Evolutionary conservation across 2,888 invertebrate genomes (phyloP), one percentile per base, ranked within the genome.

Genomic region (Cistogaster globosa): DNA sequence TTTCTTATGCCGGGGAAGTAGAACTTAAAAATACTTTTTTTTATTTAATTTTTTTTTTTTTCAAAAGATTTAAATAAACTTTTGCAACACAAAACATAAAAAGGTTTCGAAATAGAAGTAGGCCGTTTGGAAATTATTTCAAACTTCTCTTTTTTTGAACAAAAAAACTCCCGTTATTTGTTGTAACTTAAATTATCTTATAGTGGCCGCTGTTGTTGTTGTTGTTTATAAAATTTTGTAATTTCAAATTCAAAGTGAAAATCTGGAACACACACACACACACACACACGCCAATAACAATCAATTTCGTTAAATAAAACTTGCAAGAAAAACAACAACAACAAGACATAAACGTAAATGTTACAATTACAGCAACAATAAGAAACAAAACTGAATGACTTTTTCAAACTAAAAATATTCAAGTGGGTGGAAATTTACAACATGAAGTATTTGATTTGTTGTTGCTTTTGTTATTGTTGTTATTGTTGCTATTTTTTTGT

Each of bases 361-460:
- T 42, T 42, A 42, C 42, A 58, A 58, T 18, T 16, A 6, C 57
- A 57, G 26, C 58, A 60, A 18, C 22, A 45, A 57, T 20, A 65
- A 48, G 20, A 67, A 63, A 38, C 11, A 36, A n/a, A 55, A 71
- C 60, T 26, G 45, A 79, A 72, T 72, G 48, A 79, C 38, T 72
- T 79, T 79, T 18, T 42, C 3, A 12, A 11, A 12, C 12, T 12
- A 62, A 71, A 74, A 45, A 55, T 63, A 76, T 80, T 71, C n/a
- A 76, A 83, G 83, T 83, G 79, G 83, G 86, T 83, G 83, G 76
- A 80, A 83, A 79, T 83, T 86, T 86, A 79, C 76, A 86, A 86
- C 76, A 79, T 86, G 38, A 16, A 71, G 51, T 68, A 32, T 32
- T 32, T 32, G 32, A 32, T 32, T 32, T 42, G 42, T 75, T 32